These are phyloP conservation scores for Coleophora flavipennella DNA, from an alignment of 2,888 invertebrate species.

Conservation along the genomic window DNA sequence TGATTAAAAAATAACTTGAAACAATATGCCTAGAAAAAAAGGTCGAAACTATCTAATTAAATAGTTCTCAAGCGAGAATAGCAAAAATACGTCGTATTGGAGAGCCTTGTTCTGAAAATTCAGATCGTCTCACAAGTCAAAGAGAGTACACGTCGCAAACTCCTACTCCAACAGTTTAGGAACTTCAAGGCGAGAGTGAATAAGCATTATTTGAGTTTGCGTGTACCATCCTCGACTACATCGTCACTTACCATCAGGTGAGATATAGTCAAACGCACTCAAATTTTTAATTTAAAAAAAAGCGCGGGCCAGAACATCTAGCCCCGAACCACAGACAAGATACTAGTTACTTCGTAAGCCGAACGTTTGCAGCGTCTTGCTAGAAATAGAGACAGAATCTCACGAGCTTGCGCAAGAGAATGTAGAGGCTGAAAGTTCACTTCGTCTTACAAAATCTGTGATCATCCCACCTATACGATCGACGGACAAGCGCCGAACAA, in stretches of 20 bases:
- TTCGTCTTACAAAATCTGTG: background rate
- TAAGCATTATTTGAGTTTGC: too few relatives aligned
- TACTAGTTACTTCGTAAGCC: too few relatives aligned
- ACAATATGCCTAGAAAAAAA: background rate
- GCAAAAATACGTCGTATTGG: conserved; percentile 1
- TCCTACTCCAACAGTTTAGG: background rate
- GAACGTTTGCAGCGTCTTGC: conserved; percentile 6
- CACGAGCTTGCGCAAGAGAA: background rate
- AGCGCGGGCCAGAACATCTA: too few relatives aligned
- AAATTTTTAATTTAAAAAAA: too few relatives aligned
- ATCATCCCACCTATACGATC: background rate
- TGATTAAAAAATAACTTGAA: too few relatives aligned
- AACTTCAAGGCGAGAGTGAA: too few relatives aligned
- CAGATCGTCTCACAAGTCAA: conserved; percentile 2
- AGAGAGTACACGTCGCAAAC: conserved; percentile 2
- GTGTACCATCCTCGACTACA: too few relatives aligned
- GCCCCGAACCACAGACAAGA: too few relatives aligned
- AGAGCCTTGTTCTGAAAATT: background rate
- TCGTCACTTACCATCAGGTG: too few relatives aligned
- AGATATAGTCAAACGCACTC: too few relatives aligned
- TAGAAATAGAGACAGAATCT: background rate
- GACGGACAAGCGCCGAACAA: background rate
- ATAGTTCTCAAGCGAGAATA: conserved; percentile 1
- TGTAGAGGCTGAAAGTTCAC: background rate
- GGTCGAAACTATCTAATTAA: too few relatives aligned